Base-by-base conservation (phyloP, 2,113 vertebrate species). In the Labeo rohita region DNA sequence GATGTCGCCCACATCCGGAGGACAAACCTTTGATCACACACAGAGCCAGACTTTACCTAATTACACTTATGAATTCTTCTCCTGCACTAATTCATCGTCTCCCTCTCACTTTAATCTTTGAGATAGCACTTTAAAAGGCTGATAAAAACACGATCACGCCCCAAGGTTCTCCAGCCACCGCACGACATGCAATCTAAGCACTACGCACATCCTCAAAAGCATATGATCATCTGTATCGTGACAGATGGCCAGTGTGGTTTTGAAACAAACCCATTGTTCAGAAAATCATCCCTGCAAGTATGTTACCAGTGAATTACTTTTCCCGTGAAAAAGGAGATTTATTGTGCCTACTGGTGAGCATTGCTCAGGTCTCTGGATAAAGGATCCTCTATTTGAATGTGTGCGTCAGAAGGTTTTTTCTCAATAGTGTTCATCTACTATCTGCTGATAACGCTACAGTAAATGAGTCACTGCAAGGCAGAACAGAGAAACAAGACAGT, bases 261-360 rank as follows among this genome's bases (percentile, higher is more conserved):
- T 54, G 75, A 85, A 39, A 54, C 18, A 8, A 50, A 47, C 15
- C 16, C 28, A 36, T 68, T 39, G 61, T 85, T 52, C 36, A 28
- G 12, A 6, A 49, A 68, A 65, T 23, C 47, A 54, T 28, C 6
- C 63, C 61, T 85, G 49, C 39, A 21, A 61, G 39, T 23, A 50
- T 61, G 56, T 74, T 49, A 49, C 52, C 12, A 73, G 70, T 86
- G 15, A 80, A 86, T 81, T 85, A 80, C 54, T 79, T 56, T 56
- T 80, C 28, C 78, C 72, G 36, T 49, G 47, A 56, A 80, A 61
- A 28, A 56, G 21, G 2, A 15, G 3, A 34, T 45, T 47, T 21
- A 80, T 43, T 28, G 8, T 43, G 13, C 15, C 74, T 56, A 54
- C 76, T 43, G 18, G 45, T 36, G 54, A 61, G 16, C 16, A 23